Evolutionary conservation across 2,113 vertebrate species (phyloP).

Genomic region (Rousettus leschenaultii): DNA sequence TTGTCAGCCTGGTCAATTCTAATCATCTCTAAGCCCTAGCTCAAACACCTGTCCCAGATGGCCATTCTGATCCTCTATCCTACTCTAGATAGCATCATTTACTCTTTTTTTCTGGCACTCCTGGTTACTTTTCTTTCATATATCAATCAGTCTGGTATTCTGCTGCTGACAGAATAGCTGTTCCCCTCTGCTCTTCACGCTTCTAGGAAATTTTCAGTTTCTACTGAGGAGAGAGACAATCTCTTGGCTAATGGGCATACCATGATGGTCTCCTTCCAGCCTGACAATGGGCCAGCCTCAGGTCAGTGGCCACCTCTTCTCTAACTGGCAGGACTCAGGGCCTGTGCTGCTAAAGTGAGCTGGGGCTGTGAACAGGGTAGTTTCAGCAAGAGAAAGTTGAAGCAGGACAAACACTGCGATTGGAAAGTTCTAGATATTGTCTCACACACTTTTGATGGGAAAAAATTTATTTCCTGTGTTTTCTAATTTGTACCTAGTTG

Average conservation of each 20-base stretch:
- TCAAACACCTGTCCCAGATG: too few species aligned
- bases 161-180: not conserved
- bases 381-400: not conserved
- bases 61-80: not conserved
- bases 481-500: not conserved
- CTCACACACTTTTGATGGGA: not conserved
- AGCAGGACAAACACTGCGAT: not conserved
- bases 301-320: not conserved
- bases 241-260: not conserved
- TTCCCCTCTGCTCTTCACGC: not conserved
- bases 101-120: not conserved
- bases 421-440: not conserved
- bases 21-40: not conserved
- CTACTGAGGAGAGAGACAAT: not conserved
- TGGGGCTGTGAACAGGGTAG: not conserved
- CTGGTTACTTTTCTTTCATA: not conserved
- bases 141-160: not conserved
- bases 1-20: not conserved
- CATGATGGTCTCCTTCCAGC: not conserved
- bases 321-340: not conserved
- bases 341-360: not conserved
- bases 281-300: not conserved
- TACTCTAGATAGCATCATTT: not conserved
- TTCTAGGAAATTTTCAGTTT: not conserved
- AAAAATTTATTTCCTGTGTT: not conserved